These are phyloP conservation scores for Xenentodon cancila DNA, from an alignment of 2,797 vertebrate species.

Conservation along the genomic window DNA sequence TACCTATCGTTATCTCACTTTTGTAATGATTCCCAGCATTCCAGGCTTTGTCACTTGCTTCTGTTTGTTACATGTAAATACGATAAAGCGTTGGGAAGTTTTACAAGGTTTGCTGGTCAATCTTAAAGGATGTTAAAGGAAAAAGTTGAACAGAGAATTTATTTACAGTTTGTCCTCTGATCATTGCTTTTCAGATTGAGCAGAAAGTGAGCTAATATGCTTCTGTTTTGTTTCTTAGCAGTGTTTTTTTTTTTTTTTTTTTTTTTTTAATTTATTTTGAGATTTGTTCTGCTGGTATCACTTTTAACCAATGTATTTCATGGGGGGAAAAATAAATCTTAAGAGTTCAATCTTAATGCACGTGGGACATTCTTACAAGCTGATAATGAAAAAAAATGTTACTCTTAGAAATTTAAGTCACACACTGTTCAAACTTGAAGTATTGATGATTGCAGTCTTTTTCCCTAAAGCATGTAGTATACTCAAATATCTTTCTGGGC, in stretches of 20 bases:
- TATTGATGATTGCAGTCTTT: no score
- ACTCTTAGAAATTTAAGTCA: neutral
- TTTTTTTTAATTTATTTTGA: conserved; percentile 88
- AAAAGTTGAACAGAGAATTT: conserved; percentile 30
- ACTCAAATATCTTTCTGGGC: no score
- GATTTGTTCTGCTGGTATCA: conserved; percentile 87
- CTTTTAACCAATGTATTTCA: conserved; percentile 91
- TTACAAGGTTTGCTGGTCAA: conserved; percentile 77
- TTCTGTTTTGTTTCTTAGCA: conserved; percentile 74
- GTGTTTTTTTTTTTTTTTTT: conserved; percentile 78
- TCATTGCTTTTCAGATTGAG: conserved; percentile 63
- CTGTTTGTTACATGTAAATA: conserved; percentile 85
- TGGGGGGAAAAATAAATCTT: conserved; percentile 33
- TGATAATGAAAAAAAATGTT: no score
- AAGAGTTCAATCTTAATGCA: conserved; percentile 38
- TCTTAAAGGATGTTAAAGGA: conserved; percentile 62
- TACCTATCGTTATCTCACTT: conserved; percentile 91
- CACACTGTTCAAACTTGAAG: no score
- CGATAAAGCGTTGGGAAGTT: conserved; percentile 87
- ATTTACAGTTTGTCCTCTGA: conserved; percentile 54
- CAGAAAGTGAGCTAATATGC: conserved; percentile 81
- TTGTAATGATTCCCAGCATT: conserved; percentile 93
- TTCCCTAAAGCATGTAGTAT: no score
- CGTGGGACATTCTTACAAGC: neutral
- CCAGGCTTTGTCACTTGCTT: conserved; percentile 89